Conservation (phyloP, 2,888 invertebrate species). For the Drosophila pegasa region DNA sequence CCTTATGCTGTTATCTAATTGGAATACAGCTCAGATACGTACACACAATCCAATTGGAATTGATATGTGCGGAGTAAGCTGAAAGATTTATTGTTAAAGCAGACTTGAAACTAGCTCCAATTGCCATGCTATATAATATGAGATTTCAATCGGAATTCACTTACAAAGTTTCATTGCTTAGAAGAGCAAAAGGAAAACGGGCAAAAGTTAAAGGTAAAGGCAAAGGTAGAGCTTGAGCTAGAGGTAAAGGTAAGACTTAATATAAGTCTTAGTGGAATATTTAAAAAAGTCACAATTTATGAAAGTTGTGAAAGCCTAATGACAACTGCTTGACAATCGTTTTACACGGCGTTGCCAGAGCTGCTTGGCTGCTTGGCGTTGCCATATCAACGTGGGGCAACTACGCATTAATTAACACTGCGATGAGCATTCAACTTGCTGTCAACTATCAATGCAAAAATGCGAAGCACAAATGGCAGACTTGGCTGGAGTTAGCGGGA, state of each 20-base stretch:
- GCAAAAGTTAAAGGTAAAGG: background rate
- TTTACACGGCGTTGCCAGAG: background rate
- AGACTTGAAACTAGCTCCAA: background rate
- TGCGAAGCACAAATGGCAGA: background rate
- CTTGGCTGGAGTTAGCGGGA: too few species aligned
- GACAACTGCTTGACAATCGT: slow-evolving; percentile 24
- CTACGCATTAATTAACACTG: slow-evolving; percentile 71
- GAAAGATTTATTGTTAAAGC: background rate
- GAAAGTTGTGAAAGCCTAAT: slow-evolving; percentile 28
- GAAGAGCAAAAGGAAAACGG: background rate
- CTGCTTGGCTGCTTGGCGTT: slow-evolving; percentile 6
- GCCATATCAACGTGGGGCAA: slow-evolving; percentile 34
- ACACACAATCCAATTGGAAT: background rate
- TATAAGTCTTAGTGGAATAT: background rate
- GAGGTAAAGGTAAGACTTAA: background rate
- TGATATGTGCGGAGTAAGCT: background rate
- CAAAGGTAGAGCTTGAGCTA: too few species aligned
- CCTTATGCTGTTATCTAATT: background rate
- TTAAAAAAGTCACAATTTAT: background rate
- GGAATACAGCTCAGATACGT: background rate
- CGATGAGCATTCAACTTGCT: slow-evolving; percentile 49
- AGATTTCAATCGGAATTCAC: background rate
- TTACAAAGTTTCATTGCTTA: background rate
- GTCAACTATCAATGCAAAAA: slow-evolving; percentile 40
- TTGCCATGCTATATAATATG: background rate